A percentile compares a stretch with the other conserved stretches of the same genome.
Evolutionary conservation across 2,113 vertebrate species (phyloP).

Genomic region (Rattus norvegicus): GRCr8 NC_086028.1:103856501-103857000

Average conservation of each 20-base stretch:
- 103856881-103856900: not conserved
- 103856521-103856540: not conserved
- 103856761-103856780: slow-evolving; percentile 75
- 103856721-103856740: slow-evolving; percentile 80
- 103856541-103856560: too few species aligned
- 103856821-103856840: rapidly evolving
- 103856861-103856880: rapidly evolving
- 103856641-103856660: rapidly evolving
- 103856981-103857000: slow-evolving; percentile 73
- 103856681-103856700: slow-evolving; percentile 87
- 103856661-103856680: not conserved
- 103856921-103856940: slow-evolving; percentile 78
- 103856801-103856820: rapidly evolving
- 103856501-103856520: too few species aligned
- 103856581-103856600: too few species aligned
- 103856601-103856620: not conserved
- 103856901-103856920: slow-evolving; percentile 78
- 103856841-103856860: rapidly evolving
- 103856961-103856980: slow-evolving; percentile 77
- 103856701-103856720: slow-evolving; percentile 84
- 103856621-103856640: rapidly evolving
- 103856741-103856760: slow-evolving; percentile 85
- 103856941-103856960: slow-evolving; percentile 83
- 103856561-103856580: not conserved
- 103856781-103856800: not conserved